Evolutionary conservation across 2,113 vertebrate species (phyloP), one percentile per base, ranked within the genome.

Genomic region (Myotis yumanensis): DNA sequence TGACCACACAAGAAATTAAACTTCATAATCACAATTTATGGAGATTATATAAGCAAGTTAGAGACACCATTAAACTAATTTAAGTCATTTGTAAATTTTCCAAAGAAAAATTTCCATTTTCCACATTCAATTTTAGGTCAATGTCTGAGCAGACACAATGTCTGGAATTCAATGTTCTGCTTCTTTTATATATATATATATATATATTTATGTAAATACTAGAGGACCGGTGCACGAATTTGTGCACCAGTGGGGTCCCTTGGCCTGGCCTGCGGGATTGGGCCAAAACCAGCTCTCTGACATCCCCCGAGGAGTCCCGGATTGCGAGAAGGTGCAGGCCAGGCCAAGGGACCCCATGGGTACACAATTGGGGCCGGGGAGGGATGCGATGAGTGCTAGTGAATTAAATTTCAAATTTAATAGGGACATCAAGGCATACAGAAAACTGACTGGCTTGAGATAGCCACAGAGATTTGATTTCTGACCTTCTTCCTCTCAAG

Each of bases 71-170:
- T 94, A 66, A 80, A 83, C 80, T 91, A 69, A 89, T 81, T 80
- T 85, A 95, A 91, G 64, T 12, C 94, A 91, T 51, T 76, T 10
- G 46, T 84, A 85, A 75, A 15, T 46, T 94, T 90, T 88, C 54
- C 15, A 37, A 57, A 75, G 15, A 48, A 75, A 79, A 84, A 25
- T 79, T 71, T 89, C 23, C 11, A 25, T 51, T 93, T 95, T 75
- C 4, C 18, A 40, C 7, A 3, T 28, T 93, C 23, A 16, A 72
- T 92, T 54, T 62, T 30, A 89, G 54, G 48, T 17, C 11, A 18
- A 0, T 32, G 6, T 0, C 30, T 2, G 1, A 80, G 15, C 25
- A 86, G 20, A 54, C 69, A 69, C 22, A 64, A 28, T 18, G 23
- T 40, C 82, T 40, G 30, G 57, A 92, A 52, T 90, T 43, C 51